phyloP scores from a whole-genome alignment of 2,797 vertebrate species.

The Falco rusticolus region DNA sequence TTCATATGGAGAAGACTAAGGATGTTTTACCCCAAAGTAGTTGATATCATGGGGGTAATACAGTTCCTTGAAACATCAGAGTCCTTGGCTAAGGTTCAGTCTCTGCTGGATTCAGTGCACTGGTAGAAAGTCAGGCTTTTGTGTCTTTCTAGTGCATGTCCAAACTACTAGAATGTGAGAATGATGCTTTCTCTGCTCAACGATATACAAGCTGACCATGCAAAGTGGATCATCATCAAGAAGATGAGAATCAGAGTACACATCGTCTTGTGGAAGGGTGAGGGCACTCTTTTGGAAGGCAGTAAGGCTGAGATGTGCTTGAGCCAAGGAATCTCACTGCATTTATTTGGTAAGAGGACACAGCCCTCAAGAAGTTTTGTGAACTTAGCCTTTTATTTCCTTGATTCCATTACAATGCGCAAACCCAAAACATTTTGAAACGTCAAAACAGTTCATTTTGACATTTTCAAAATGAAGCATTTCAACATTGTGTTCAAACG shows the following conservation, averaged over 20 bases:
- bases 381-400: constrained; percentile 9
- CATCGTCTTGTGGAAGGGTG: background rate
- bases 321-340: background rate
- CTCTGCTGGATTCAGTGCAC: background rate
- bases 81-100: background rate
- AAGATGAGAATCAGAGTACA: background rate
- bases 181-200: background rate
- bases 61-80: background rate
- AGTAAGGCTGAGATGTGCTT: background rate
- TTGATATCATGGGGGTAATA: background rate
- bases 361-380: background rate
- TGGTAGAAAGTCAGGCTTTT: background rate
- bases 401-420: background rate
- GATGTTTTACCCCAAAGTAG: background rate
- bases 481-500: constrained; percentile 6
- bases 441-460: background rate
- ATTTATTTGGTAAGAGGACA: background rate
- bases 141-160: background rate
- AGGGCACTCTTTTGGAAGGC: background rate
- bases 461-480: constrained; percentile 38
- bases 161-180: background rate
- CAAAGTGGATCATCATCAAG: background rate
- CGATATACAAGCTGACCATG: accelerated
- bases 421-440: background rate
- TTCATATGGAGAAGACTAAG: background rate